Conservation (phyloP, 2,113 vertebrate species). For the Oreochromis tanganicae region DNA sequence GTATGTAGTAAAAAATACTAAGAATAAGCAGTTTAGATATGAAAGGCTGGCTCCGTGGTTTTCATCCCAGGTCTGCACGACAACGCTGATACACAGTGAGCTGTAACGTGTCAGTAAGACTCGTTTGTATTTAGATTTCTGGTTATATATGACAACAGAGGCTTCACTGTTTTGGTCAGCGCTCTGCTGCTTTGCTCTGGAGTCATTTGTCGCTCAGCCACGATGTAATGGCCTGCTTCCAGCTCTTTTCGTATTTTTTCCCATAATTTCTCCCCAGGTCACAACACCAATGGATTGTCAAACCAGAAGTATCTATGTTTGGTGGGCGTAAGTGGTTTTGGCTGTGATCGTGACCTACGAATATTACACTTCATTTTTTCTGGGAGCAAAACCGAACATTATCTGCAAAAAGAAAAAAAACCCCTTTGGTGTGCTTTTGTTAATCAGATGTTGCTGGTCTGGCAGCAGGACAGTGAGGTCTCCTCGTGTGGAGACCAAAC, state of each 20-base stretch:
- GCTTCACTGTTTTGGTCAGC: background rate
- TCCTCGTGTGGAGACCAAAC: background rate
- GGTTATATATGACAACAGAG: background rate
- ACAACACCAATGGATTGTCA: background rate
- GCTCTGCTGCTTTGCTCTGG: background rate
- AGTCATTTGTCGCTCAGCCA: background rate
- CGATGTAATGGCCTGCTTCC: constrained; percentile 30
- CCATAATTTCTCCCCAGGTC: background rate
- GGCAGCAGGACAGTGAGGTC: background rate
- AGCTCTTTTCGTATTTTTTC: background rate
- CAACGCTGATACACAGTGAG: background rate
- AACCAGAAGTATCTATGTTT: background rate
- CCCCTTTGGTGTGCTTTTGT: background rate
- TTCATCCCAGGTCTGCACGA: background rate
- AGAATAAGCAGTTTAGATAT: background rate
- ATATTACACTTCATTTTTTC: background rate
- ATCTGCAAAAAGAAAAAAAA: background rate
- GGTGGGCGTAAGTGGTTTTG: background rate
- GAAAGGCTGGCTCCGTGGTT: background rate
- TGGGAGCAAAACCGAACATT: background rate
- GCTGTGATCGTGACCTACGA: background rate
- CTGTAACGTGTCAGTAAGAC: rapidly evolving
- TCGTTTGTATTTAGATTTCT: background rate
- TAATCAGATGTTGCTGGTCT: background rate
- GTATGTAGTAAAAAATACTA: rapidly evolving